Base-by-base conservation (phyloP, 2,888 invertebrate genomes). In the Monopis laevigella region DNA sequence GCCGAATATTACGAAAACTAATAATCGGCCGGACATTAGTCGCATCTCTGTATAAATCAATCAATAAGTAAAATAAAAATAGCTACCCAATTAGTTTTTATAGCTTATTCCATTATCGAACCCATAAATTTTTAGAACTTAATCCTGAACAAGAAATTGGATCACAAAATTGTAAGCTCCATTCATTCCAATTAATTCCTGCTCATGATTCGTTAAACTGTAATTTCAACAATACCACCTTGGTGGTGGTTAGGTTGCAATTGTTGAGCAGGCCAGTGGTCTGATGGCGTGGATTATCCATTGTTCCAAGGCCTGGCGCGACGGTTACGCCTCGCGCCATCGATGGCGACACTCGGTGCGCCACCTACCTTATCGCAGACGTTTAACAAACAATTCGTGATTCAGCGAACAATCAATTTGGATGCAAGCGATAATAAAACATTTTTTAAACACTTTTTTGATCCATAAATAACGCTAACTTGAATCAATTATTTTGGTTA, bases 301-400 rank as follows among this genome's bases (percentile, higher is more conserved):
- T 80, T 80, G 78, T 80, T 71, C 63, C 50, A 38, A 58, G 53
- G 55, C 67, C 65, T 62, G 58, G 56, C 72, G 74, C 61, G 62
- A 70, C 77, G 62, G 78, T 58, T 60, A 77, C 65, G 78, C 73
- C 70, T 69, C 72, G 77, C 75, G 58, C 77, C 59, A 53, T 59
- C 62, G 65, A 29, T 63, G 51, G 51, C 52, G 45, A 30, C 42
- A 17, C 19, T n/a, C n/a, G n/a, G n/a, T n/a, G n/a, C n/a, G 17
- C 71, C 65, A 72, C 71, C 72, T 65, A 71, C 73, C 71, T 71
- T 72, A 73, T 66, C 65, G 62, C 47, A 13, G 32, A 11, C 17
- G 32, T 17, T 32, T 32, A 32, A 32, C 13, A 14, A 32, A 32
- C 38, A 39, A 39, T 39, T 27, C 12, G 14, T 17, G 7, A 17